phyloP scores from a whole-genome alignment of 2,113 vertebrate genomes.

The Pungitius pungitius region DNA sequence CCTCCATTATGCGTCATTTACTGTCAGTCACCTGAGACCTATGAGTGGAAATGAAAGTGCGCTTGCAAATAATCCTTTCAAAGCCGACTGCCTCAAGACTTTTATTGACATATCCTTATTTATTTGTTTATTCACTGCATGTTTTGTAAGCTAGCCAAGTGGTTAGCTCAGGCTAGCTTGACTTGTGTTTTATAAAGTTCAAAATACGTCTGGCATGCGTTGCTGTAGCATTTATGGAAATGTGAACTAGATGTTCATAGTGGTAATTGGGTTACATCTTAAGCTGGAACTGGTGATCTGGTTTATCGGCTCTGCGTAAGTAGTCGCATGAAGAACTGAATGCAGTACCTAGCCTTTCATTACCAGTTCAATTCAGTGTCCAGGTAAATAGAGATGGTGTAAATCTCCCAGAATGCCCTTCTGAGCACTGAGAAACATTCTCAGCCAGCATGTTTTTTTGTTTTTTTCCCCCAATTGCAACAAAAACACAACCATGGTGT shows the following conservation, averaged over 20 bases:
- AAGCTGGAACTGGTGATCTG: neutral
- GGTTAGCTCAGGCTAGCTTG: neutral
- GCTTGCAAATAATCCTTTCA: slow-evolving; percentile 11
- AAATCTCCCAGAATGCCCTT: slow-evolving; percentile 24
- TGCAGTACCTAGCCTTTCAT: neutral
- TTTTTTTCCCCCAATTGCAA: slow-evolving; percentile 35
- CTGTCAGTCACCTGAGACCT: slow-evolving; percentile 8
- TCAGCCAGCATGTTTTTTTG: slow-evolving; percentile 27
- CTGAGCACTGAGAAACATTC: slow-evolving; percentile 39
- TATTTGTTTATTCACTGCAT: neutral
- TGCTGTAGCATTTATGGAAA: neutral
- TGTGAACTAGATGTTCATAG: neutral
- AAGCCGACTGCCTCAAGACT: neutral
- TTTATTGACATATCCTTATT: neutral
- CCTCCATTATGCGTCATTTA: neutral
- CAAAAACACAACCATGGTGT: slow-evolving; percentile 42
- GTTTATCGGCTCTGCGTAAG: neutral
- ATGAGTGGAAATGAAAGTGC: slow-evolving; percentile 4
- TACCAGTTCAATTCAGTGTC: slow-evolving; percentile 22
- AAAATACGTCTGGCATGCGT: neutral
- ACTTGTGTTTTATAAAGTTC: neutral
- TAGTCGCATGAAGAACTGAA: slow-evolving; percentile 3
- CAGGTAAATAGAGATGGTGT: slow-evolving; percentile 30
- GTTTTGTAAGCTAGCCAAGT: neutral
- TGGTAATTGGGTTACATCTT: neutral